These are phyloP conservation scores for Daubentonia madagascariensis DNA, from an alignment of 2,113 vertebrate species.

Conservation along the genomic window DNA sequence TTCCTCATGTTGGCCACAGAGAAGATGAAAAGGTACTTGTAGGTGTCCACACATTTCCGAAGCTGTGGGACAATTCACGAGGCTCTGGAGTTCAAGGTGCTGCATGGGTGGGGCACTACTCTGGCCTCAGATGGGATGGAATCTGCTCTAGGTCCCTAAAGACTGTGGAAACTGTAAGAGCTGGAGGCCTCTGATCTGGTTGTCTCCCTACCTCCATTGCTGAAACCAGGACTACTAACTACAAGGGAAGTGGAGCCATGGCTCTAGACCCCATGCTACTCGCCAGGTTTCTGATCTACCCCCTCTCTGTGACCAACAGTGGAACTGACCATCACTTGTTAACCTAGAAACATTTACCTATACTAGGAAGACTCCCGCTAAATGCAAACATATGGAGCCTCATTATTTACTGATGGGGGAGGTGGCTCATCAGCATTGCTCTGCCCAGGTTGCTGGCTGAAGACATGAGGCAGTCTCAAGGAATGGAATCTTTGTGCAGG, in stretches of 20 bases:
- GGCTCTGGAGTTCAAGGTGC: not conserved
- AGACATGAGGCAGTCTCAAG: not conserved
- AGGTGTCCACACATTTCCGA: conserved; percentile 95
- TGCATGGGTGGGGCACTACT: not conserved
- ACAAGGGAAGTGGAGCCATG: not conserved
- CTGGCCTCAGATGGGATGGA: not conserved
- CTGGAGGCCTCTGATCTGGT: not conserved
- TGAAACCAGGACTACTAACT: not conserved
- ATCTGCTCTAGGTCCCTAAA: not conserved
- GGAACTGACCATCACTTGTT: too few species aligned
- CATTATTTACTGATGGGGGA: not conserved
- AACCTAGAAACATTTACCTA: not conserved
- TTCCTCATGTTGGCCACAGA: conserved; percentile 98
- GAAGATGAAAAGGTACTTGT: conserved; percentile 94
- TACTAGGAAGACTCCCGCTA: not conserved
- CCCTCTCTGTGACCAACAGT: too few species aligned
- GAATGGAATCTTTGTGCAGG: not conserved
- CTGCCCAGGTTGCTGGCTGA: not conserved
- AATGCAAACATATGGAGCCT: not conserved
- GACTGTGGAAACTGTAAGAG: too few species aligned
- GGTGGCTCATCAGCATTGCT: fast-evolving
- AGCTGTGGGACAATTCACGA: conserved; percentile 82
- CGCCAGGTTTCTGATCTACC: not conserved
- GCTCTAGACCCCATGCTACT: fast-evolving
- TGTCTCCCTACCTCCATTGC: not conserved